A percentile compares a stretch with the other conserved stretches of the same genome.
Evolutionary conservation across 2,888 invertebrate genomes (phyloP).

Genomic region (Anodontia alba): DNA sequence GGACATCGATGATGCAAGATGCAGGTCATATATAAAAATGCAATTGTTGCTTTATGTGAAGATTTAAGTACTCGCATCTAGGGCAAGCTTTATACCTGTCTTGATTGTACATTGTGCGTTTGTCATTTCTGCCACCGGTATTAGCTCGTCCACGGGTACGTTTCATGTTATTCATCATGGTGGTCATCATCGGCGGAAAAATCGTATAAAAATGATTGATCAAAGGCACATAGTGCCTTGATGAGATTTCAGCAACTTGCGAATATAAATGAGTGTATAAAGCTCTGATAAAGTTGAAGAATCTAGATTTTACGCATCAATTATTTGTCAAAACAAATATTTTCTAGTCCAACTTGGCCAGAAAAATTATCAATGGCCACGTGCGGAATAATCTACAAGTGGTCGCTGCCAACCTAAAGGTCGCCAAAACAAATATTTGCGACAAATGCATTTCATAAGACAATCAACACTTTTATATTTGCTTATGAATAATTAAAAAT

Average conservation of each 20-base stretch:
- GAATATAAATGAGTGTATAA: not conserved
- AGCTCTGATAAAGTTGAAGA: not conserved
- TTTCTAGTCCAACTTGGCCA: conserved; percentile 15
- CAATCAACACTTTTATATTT: too few relatives aligned
- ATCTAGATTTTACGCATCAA: not conserved
- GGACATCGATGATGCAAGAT: too few relatives aligned
- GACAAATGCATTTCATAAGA: too few relatives aligned
- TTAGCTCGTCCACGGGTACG: conserved; percentile 50
- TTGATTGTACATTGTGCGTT: conserved; percentile 44
- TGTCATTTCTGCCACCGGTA: conserved; percentile 44
- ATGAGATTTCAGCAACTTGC: not conserved
- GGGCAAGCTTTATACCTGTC: conserved; percentile 41
- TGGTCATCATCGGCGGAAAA: conserved; percentile 41
- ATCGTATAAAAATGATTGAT: conserved; percentile 32
- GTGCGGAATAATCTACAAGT: conserved; percentile 17
- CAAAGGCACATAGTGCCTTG: conserved; percentile 44
- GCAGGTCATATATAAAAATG: too few relatives aligned
- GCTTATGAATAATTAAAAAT: too few relatives aligned
- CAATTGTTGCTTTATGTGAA: too few relatives aligned
- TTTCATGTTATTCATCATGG: conserved; percentile 59
- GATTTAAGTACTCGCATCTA: not conserved
- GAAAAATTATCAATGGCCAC: conserved; percentile 17
- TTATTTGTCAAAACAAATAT: conserved; percentile 17
- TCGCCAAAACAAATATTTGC: too few relatives aligned
- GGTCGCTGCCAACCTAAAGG: not conserved